A percentile compares a stretch with the other conserved stretches of the same genome.
Evolutionary conservation across 2,797 vertebrate species (phyloP).

Genomic region (Lophius americanus): DNA sequence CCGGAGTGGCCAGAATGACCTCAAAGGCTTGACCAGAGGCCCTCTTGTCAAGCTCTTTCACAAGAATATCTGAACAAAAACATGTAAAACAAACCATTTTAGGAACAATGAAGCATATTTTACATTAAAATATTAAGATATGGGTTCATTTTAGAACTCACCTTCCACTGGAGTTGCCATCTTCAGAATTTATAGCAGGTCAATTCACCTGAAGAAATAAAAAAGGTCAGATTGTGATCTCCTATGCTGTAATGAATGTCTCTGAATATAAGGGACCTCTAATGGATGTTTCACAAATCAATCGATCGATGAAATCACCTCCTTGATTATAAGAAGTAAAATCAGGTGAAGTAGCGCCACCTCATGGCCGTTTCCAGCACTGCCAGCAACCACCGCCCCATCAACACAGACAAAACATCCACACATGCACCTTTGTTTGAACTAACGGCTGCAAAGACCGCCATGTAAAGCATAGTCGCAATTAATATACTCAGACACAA

Average conservation of each 20-base stretch:
- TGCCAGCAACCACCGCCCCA: conserved; percentile 76
- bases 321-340: background rate
- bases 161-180: conserved; percentile 70
- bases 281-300: conserved; percentile 7
- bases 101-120: background rate
- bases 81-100: background rate
- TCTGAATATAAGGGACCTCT: conserved; percentile 22
- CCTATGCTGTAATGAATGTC: too few species aligned
- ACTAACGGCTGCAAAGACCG: conserved; percentile 13
- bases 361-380: conserved; percentile 23
- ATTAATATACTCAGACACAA: background rate
- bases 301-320: too few species aligned
- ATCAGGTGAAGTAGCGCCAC: conserved; percentile 1
- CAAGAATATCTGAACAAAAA: conserved; percentile 83
- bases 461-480: background rate
- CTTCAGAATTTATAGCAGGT: conserved; percentile 44
- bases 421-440: conserved; percentile 45
- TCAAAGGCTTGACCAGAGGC: conserved; percentile 97
- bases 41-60: conserved; percentile 96
- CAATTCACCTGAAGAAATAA: conserved; percentile 31
- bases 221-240: background rate
- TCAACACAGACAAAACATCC: conserved; percentile 49
- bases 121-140: background rate
- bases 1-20: conserved; percentile 89
- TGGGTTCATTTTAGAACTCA: conserved; percentile 11